Conservation (phyloP, 2,113 vertebrate genomes). For the Raja brachyura region DNA sequence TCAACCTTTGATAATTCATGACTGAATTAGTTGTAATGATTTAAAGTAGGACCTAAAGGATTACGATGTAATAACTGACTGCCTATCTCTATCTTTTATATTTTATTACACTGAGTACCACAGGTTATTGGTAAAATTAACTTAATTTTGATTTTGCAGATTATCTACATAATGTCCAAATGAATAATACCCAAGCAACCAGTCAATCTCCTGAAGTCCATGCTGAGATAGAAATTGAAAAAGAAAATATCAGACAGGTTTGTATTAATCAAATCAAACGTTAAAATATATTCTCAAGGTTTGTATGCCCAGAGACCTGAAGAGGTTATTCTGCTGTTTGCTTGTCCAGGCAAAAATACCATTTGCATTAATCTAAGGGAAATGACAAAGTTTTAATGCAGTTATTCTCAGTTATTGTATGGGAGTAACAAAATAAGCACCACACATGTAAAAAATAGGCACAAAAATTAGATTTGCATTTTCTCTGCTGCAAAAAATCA, state of each 20-base stretch:
- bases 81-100: background rate
- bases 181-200: background rate
- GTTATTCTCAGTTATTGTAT: background rate
- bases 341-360: background rate
- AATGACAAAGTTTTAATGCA: background rate
- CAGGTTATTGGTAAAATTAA: background rate
- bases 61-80: background rate
- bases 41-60: background rate
- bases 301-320: background rate
- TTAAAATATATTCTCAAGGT: background rate
- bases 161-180: conserved; percentile 8
- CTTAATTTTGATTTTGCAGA: conserved; percentile 19
- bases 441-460: background rate
- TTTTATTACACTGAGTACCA: background rate
- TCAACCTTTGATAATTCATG: background rate
- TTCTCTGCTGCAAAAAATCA: background rate
- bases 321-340: background rate
- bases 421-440: background rate
- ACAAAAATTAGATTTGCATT: background rate
- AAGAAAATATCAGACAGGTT: conserved; percentile 38
- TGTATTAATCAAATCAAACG: background rate
- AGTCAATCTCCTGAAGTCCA: background rate
- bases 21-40: background rate
- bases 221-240: conserved; percentile 26
- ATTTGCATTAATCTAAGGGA: background rate